These are phyloP conservation scores for Oreochromis grahami DNA, from an alignment of 2,797 vertebrate genomes.

Conservation along the genomic window DNA sequence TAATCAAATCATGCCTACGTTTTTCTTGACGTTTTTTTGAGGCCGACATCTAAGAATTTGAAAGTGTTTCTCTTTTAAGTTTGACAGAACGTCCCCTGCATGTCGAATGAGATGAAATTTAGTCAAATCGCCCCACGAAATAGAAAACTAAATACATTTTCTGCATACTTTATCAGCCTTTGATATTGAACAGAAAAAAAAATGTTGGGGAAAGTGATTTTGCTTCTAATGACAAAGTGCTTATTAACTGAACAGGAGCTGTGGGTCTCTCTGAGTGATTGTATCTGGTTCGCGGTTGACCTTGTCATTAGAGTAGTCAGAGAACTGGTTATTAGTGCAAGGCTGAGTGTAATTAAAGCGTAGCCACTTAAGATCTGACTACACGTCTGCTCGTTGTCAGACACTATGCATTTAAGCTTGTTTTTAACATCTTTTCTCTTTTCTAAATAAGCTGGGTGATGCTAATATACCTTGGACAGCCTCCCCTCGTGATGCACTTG, in stretches of 20 bases:
- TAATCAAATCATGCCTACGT: neutral
- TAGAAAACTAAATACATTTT: neutral
- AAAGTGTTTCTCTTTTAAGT: neutral
- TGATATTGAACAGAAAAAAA: neutral
- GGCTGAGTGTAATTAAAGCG: neutral
- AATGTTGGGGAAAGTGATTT: neutral
- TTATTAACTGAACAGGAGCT: neutral
- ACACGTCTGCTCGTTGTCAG: neutral
- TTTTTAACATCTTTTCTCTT: neutral
- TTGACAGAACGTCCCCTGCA: neutral
- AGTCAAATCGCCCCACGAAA: neutral
- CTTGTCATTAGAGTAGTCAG: neutral
- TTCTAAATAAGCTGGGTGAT: neutral
- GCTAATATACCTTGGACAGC: neutral
- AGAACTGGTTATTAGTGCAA: neutral
- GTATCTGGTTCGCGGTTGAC: neutral
- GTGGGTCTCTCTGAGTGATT: neutral
- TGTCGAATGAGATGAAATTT: neutral
- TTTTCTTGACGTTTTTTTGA: neutral
- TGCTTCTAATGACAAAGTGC: neutral
- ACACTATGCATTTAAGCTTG: neutral
- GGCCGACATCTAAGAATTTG: neutral
- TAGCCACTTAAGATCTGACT: neutral
- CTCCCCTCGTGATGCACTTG: neutral
- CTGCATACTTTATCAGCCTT: neutral